phyloP scores from a whole-genome alignment of 1,140 invertebrate species.

The Cydia strobilella region DNA sequence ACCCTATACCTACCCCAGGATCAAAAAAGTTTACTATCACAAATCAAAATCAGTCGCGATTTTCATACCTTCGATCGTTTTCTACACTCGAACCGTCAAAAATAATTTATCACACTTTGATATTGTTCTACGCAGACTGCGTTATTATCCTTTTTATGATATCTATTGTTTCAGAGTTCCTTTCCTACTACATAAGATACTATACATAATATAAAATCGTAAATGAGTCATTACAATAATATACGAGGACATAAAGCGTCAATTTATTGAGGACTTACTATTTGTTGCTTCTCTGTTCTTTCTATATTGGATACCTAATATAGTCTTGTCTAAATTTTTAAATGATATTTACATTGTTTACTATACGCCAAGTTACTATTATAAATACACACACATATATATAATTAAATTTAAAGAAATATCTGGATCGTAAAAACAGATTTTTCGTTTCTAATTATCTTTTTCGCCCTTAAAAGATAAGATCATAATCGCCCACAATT shows the following conservation, averaged over 20 bases:
- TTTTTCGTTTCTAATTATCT: too few relatives aligned
- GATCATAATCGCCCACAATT: too few relatives aligned
- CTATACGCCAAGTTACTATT: too few relatives aligned
- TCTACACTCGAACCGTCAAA: background rate
- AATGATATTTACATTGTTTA: background rate
- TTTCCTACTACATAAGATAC: too few relatives aligned
- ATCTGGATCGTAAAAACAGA: too few relatives aligned
- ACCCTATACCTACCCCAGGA: too few relatives aligned
- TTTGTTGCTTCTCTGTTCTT: background rate
- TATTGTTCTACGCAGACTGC: conserved; percentile 14
- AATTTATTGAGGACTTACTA: background rate
- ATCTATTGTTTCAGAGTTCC: conserved; percentile 8
- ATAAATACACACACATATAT: too few relatives aligned
- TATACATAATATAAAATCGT: background rate
- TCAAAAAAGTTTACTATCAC: too few relatives aligned
- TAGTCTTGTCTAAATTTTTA: background rate
- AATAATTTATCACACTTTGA: conserved; percentile 22
- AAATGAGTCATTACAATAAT: conserved; percentile 7
- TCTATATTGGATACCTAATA: background rate
- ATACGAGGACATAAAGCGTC: background rate
- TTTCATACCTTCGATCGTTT: too few relatives aligned
- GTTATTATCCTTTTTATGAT: conserved; percentile 1
- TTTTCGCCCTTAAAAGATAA: too few relatives aligned
- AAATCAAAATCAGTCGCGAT: too few relatives aligned
- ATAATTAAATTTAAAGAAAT: too few relatives aligned